These are phyloP conservation scores for Flexamia atlantica DNA, from an alignment of 2,888 invertebrate genomes.

Conservation along the genomic window DNA sequence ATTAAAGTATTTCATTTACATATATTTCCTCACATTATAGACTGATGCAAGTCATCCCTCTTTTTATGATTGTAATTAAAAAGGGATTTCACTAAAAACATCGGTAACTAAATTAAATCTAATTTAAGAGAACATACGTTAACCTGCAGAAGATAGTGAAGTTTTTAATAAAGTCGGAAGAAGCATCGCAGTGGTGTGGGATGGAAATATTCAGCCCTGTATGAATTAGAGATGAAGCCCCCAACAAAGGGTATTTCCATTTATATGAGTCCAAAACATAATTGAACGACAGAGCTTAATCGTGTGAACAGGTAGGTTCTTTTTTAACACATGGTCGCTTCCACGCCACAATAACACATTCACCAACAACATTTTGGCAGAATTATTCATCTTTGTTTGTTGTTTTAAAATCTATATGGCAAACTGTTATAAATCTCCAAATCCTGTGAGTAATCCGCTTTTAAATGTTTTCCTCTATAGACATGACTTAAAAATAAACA, in stretches of 20 bases:
- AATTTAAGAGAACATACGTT: neutral
- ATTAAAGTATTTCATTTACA: too few relatives aligned
- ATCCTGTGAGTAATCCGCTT: too few relatives aligned
- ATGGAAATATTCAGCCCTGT: slow-evolving; percentile 43
- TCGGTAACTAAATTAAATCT: neutral
- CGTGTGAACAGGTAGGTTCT: slow-evolving; percentile 27
- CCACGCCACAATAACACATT: neutral
- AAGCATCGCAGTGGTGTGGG: slow-evolving; percentile 20
- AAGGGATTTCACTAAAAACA: too few relatives aligned
- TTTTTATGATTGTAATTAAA: too few relatives aligned
- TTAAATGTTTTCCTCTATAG: too few relatives aligned
- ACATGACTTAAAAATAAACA: too few relatives aligned
- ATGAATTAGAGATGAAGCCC: slow-evolving; percentile 40
- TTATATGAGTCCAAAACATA: slow-evolving; percentile 45
- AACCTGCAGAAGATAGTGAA: slow-evolving; percentile 9
- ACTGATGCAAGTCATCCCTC: too few relatives aligned
- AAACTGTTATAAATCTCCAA: neutral
- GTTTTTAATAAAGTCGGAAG: slow-evolving; percentile 35
- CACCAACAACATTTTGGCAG: neutral
- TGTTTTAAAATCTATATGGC: neutral
- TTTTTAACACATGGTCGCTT: neutral
- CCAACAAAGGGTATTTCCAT: slow-evolving; percentile 45
- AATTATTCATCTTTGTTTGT: slow-evolving; percentile 22
- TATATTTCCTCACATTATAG: too few relatives aligned
- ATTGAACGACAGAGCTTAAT: slow-evolving; percentile 11